Conservation (phyloP, 2,113 vertebrate genomes). For the Aptenodytes forsteri region DNA sequence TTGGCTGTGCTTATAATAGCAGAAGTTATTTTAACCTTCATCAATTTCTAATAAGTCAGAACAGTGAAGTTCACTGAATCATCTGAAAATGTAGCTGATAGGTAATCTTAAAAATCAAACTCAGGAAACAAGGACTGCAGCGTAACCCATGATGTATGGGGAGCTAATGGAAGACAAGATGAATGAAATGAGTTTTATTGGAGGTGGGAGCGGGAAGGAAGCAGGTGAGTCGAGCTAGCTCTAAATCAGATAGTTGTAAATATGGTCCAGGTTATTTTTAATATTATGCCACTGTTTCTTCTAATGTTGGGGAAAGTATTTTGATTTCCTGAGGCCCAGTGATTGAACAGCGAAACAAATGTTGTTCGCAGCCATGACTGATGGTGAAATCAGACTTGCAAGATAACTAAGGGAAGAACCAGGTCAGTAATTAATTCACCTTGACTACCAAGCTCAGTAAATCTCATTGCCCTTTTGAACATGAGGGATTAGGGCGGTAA, state of each 20-base stretch:
- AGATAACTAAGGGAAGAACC: not conserved
- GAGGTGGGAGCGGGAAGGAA: not conserved
- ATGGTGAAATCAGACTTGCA: not conserved
- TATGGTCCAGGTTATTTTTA: constrained; percentile 7
- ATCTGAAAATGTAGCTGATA: not conserved
- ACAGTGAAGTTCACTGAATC: constrained; percentile 5
- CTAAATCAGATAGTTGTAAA: not conserved
- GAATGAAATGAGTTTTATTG: constrained; percentile 19
- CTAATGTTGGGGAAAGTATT: not conserved
- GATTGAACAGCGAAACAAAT: not conserved
- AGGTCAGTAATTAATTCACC: not conserved
- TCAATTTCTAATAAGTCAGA: constrained; percentile 19
- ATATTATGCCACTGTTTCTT: not conserved
- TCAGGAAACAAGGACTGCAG: not conserved
- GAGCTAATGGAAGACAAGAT: not conserved
- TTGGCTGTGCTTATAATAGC: constrained; percentile 34
- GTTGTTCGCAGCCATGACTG: not conserved
- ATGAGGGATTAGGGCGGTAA: not conserved
- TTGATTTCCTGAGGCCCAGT: not conserved
- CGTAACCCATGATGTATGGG: not conserved
- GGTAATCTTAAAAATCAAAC: not conserved
- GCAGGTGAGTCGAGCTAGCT: not conserved
- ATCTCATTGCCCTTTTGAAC: not conserved
- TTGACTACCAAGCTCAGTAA: not conserved
- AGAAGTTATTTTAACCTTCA: constrained; percentile 37